These are phyloP conservation scores for Sebastolobus alascanus DNA, from an alignment of 2,797 vertebrate genomes.

Conservation along the genomic window DNA sequence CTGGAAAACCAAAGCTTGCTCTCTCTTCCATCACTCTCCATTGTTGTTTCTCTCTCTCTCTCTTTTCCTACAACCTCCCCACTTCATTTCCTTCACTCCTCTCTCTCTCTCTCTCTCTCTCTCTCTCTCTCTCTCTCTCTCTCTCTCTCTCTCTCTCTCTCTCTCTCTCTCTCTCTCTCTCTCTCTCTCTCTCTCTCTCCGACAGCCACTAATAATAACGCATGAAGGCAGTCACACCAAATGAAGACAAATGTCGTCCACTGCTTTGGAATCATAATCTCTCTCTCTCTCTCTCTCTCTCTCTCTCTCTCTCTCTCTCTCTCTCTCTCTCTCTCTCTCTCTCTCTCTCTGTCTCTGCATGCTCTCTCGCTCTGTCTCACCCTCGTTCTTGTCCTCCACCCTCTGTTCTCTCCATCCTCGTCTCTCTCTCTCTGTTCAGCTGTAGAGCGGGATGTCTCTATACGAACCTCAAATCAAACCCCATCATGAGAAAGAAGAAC, in stretches of 20 bases:
- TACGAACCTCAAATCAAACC: slow-evolving; percentile 9
- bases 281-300: slow-evolving; percentile 34
- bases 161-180: neutral
- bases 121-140: slow-evolving; percentile 11
- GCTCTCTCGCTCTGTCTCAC: too few relatives aligned
- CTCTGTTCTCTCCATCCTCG: slow-evolving; percentile 11
- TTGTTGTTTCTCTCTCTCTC: slow-evolving; percentile 20
- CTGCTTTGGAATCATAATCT: slow-evolving; percentile 94
- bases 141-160: slow-evolving; percentile 19
- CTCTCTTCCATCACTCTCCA: slow-evolving; percentile 47
- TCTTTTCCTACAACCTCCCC: neutral
- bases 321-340: neutral
- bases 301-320: slow-evolving; percentile 60
- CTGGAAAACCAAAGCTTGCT: slow-evolving; percentile 38
- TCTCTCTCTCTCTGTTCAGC: slow-evolving; percentile 3
- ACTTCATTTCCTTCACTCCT: neutral
- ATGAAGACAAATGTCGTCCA: slow-evolving; percentile 98
- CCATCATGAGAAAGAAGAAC: neutral
- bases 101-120: slow-evolving; percentile 27
- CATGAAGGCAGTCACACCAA: slow-evolving; percentile 98
- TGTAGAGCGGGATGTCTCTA: slow-evolving; percentile 26
- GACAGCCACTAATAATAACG: slow-evolving; percentile 99
- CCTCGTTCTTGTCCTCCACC: too few relatives aligned
- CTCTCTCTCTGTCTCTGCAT: neutral
- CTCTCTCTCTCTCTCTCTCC: slow-evolving; percentile 57